These are phyloP conservation scores for Lasioglossum zephyrum DNA, from an alignment of 2,888 invertebrate species.

Conservation along the genomic window DNA sequence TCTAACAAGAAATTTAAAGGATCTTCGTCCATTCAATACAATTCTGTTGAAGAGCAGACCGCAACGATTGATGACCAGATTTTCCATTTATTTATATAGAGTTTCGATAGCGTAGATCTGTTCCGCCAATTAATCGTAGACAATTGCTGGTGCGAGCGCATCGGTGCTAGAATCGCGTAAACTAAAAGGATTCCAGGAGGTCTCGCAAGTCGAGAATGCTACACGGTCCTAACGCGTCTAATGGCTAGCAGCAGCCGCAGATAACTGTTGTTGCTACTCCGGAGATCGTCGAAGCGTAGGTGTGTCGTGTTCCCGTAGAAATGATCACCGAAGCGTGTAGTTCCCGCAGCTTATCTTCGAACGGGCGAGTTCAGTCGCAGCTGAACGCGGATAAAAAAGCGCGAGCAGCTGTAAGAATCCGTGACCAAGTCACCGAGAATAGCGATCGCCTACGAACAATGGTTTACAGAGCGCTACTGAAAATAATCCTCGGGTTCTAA, in stretches of 20 bases:
- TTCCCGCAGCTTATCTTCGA: slow-evolving; percentile 27
- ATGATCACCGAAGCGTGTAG: slow-evolving; percentile 23
- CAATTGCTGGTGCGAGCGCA: not conserved
- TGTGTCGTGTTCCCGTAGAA: slow-evolving; percentile 31
- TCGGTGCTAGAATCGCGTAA: not conserved
- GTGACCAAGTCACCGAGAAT: slow-evolving; percentile 15
- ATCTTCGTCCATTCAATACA: no score
- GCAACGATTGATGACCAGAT: no score
- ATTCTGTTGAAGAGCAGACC: no score
- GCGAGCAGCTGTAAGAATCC: slow-evolving; percentile 17
- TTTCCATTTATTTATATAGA: no score
- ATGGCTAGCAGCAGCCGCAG: not conserved
- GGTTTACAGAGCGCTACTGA: slow-evolving; percentile 15
- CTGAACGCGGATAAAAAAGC: not conserved
- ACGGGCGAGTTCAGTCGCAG: not conserved
- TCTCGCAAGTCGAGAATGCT: not conserved
- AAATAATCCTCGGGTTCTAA: slow-evolving; percentile 25
- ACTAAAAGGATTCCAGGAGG: not conserved
- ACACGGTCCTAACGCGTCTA: not conserved
- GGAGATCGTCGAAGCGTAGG: not conserved
- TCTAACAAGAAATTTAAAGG: no score
- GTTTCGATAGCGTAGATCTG: no score
- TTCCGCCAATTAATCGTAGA: not conserved
- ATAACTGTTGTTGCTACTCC: not conserved
- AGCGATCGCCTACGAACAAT: slow-evolving; percentile 35